Base-by-base conservation (phyloP, 2,888 invertebrate genomes). In the Fragum sueziense region DNA sequence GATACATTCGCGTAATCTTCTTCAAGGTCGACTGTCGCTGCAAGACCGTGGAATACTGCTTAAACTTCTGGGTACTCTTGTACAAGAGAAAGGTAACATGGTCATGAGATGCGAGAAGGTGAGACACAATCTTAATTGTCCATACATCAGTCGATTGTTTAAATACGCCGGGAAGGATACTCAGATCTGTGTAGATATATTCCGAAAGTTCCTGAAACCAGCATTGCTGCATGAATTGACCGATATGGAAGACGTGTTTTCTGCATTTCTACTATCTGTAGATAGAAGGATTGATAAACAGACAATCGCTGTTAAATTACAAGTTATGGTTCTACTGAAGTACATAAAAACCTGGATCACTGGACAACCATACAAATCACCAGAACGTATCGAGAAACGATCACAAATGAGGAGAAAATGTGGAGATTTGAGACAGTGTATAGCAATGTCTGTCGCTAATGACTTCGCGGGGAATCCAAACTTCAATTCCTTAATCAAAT, bases 311-410 rank as follows among this genome's bases (percentile, higher is more conserved):
- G 61, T 61, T 2, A 61, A 61, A 61, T 9, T 29, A 11, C 29
- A 33, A 6, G 20, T 17, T n/a, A 61, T 33, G 29, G n/a, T 61
- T 20, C 31, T 61, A 3, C 61, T 61, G 20, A 61, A 33, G n/a
- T 33, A 61, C 27, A 33, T 61, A 11, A n/a, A 61, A 11, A 61
- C 29, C 31, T 61, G 61, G 61, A 61, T 61, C 20, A 61, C 33
- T 3, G 33, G 33, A n/a, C 27, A 33, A 25, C 61, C 61, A 20
- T 17, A 33, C 6, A 33, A n/a, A 27, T 29, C 61, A 3, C 22
- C 22, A 31, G 61, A 61, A 6, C 11, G 33, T 14, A 20, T 61
- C 31, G 20, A n/a, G 3, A 27, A n/a, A 7, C 61, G 61, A 25
- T 20, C 31, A 3, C 27, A 6, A 20, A 20, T 61, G 33, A 61